Evolutionary conservation across 1,140 invertebrate genomes (phyloP), one percentile per base, ranked within the genome.

Genomic region (Drosophila cardini): DNA sequence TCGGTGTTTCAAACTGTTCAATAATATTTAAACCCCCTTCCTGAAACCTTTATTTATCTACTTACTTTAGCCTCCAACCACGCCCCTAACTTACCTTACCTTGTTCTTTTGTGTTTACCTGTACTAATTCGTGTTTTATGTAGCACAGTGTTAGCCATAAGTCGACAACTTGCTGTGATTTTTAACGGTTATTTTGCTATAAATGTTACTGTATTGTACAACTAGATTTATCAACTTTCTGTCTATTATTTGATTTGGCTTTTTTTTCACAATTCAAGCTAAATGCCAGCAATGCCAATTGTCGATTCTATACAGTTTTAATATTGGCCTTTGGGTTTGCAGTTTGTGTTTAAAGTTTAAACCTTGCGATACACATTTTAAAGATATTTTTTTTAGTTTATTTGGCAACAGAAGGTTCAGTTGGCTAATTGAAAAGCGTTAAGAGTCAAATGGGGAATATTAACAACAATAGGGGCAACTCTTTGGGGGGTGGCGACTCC

Each of bases 191-290:
- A 40, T 72, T 56, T 60, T 13, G 7, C 63, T 72, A 67, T 67
- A 76, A 76, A 76, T 76, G 70, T 67, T 76, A 76, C 10, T 72
- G 72, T 76, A 72, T 61, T 73, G 56, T 72, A 52, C 45, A 61
- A 18, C 18, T 13, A 30, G 62, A 61, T 76, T 76, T 65, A 72
- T 75, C 68, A 75, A 60, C 43, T 48, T 52, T 56, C 67, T 32
- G 53, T 16, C 48, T 34, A 58, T 57, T 58, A 58, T 61, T 61
- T 61, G 55, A 61, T 56, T 55, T 50, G 42, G 2, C 21, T 48
- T 62, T 43, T 56, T 71, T 18, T 64, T 46, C 30, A 18, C 10
- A 6, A 45, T 43, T 55, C n/a, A 42, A 42, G 32, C 26, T 71
- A 74, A 75, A 75, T 75, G 72, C 69, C 72, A 75, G 72, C 68